Base-by-base conservation (phyloP, 2,888 invertebrate genomes). In the Eristalinus sepulchralis region DNA sequence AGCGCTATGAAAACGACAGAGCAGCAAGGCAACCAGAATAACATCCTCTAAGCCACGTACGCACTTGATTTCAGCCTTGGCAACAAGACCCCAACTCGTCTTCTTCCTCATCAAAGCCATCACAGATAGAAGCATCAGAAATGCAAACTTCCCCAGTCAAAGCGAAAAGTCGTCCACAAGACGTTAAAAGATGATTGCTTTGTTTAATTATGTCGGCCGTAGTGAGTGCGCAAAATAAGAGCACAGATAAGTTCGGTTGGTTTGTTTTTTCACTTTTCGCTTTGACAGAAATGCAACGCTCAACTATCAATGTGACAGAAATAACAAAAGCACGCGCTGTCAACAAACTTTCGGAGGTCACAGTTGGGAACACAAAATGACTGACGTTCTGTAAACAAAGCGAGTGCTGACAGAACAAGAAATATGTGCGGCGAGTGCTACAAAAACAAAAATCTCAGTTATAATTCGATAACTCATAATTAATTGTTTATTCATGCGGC, bases 301-400 rank as follows among this genome's bases (percentile, higher is more conserved):
- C 10, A 76, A 4, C 24, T 67, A 53, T 47, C 66, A 68, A 33
- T n/a, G 33, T 77, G 55, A 22, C 68, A 70, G 27, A 17, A 63
- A 70, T 22, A n/a, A 57, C 13, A 39, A 55, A 24, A 20, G 36
- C n/a, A 76, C 36, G 59, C 59, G 70, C 70, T 36, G 75, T 53
- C 75, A 79, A 75, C 47, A 83, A 83, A 79, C 79, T 83, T 68
- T 83, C 66, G 79, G 34, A 79, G 83, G 83, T 70, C 83, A 27
- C 31, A 20, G 39, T 47, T 63, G 53, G 36, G 55, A 55, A 57
- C 36, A 63, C 57, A 20, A 72, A 67, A 57, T 62, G 27, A 63
- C 1, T 63, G 73, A 22, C 80, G 57, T 36, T 59, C 62, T 78
- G 67, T 68, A 73, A 72, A 68, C 55, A 76, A 77, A 67, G 55